Conservation (phyloP, 2,797 vertebrate species). For the Leptodactylus fallax region DNA sequence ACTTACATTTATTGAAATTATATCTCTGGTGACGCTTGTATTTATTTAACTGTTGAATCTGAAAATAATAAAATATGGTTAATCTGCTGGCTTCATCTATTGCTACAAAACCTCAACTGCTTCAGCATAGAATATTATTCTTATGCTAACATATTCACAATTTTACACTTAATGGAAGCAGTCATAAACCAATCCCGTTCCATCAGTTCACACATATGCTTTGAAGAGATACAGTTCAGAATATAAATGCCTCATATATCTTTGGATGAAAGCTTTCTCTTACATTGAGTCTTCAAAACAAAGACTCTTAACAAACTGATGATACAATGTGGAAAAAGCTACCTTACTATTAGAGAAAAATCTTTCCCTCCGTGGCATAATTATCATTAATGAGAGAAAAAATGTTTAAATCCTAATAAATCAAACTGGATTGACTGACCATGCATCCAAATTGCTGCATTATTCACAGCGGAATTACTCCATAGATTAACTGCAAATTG, state of each 20-base stretch:
- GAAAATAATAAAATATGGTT: not conserved
- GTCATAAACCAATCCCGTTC: conserved; percentile 68
- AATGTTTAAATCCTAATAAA: conserved; percentile 80
- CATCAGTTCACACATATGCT: conserved; percentile 72
- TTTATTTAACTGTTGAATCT: not conserved
- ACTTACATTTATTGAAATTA: not conserved
- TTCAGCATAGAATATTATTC: conserved; percentile 74
- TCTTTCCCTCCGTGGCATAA: conserved; percentile 78
- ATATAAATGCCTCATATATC: conserved; percentile 72
- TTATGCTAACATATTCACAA: conserved; percentile 77
- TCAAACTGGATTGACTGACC: conserved; percentile 80
- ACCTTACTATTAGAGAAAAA: conserved; percentile 69
- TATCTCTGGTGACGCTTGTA: not conserved
- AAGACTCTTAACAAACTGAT: conserved; percentile 67
- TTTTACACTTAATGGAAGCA: conserved; percentile 73
- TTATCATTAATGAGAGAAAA: conserved; percentile 80
- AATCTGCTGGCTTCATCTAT: not conserved
- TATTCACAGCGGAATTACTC: conserved; percentile 84
- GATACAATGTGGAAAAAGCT: conserved; percentile 69
- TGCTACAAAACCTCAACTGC: not conserved
- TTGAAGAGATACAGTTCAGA: conserved; percentile 72
- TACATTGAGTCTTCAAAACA: conserved; percentile 71
- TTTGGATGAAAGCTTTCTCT: conserved; percentile 68
- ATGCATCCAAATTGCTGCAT: conserved; percentile 82
- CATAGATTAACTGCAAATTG: conserved; percentile 84